These are phyloP conservation scores for Trachelipus rathkii DNA, from an alignment of 1,140 invertebrate species.

Conservation along the genomic window DNA sequence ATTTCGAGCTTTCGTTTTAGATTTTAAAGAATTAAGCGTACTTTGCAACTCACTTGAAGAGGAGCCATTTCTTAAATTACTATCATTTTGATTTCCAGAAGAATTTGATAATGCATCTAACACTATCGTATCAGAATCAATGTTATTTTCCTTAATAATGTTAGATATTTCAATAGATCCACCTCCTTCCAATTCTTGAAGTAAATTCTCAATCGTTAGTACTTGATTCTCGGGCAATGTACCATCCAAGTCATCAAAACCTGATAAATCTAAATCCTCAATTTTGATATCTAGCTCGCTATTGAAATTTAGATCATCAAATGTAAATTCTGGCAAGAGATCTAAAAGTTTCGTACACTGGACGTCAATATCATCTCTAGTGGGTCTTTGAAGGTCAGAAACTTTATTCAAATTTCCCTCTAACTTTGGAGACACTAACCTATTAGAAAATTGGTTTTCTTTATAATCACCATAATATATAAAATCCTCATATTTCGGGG, in stretches of 20 bases:
- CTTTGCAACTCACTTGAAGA: neutral
- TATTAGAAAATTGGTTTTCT: neutral
- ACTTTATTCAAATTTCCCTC: no score
- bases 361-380: neutral
- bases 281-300: neutral
- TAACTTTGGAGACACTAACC: no score
- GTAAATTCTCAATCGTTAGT: neutral
- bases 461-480: slow-evolving; percentile 1
- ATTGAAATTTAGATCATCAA: neutral
- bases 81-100: neutral
- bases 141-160: neutral
- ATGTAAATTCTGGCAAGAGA: neutral
- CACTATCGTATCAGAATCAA: neutral
- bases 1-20: neutral
- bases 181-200: neutral
- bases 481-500: slow-evolving; percentile 3
- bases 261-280: neutral
- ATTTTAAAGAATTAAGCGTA: neutral
- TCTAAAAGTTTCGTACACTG: neutral
- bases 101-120: neutral
- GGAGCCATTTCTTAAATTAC: neutral
- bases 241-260: slow-evolving; percentile 1
- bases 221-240: neutral
- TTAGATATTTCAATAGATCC: neutral
- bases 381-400: no score